Evolutionary conservation across 2,797 vertebrate species (phyloP), one percentile per base, ranked within the genome.

Genomic region (Alectoris magna): DNA sequence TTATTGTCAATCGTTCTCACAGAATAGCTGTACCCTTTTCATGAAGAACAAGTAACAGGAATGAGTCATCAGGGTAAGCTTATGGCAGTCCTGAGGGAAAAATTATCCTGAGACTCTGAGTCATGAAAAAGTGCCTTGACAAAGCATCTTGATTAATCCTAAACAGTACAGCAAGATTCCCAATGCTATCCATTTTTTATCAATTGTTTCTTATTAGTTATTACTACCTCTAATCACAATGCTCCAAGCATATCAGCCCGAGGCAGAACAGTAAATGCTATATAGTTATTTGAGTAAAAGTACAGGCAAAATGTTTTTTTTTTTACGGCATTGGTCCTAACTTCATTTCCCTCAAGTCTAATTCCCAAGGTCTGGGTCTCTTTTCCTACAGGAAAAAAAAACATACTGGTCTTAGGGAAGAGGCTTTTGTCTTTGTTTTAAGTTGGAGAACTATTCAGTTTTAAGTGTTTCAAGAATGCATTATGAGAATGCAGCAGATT

Each of bases 11-110:
- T 26, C 44, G 49, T 79, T 78, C 66, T 89, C 58, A 64, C 69
- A 87, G 56, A 88, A 51, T 60, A 88, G 72, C 73, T 44, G 75
- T 87, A 55, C 34, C 85, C 75, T 87, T 70, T 76, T 76, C 44
- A 9, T 19, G 39, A 43, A 66, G 72, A 91, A 73, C 77, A 90
- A 90, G 63, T 88, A 88, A 63, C 71, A 82, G 60, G 13, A 74
- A 21, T 89, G 87, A 93, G 60, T 93, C 62, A 85, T n/a, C 36
- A 58, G 19, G 34, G 64, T 70, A 43, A 75, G 38, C 17, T 48
- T 70, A 12, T 43, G 58, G 78, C 68, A 83, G 34, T 74, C 51
- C 77, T 23, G 39, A 82, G 80, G 87, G 43, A 62, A 91, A 78
- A 64, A 49, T 48, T 10, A 17, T 66, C 55, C 59, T 90, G 87